These are phyloP conservation scores for Acarapis woodi DNA, from an alignment of 1,140 invertebrate species.

Conservation along the genomic window DNA sequence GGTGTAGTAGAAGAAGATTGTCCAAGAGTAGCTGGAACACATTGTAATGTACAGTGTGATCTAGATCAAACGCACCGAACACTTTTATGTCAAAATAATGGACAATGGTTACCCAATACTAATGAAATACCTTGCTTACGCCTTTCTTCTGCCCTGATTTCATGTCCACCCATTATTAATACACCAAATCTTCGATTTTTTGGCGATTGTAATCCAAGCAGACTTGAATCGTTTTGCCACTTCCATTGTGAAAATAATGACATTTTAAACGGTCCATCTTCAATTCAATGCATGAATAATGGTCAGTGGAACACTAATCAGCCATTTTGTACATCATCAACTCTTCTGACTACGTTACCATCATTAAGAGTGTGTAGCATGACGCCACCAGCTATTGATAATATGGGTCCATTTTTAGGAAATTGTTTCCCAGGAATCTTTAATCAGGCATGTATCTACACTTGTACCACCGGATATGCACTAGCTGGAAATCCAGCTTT, in stretches of 20 bases:
- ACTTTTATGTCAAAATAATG: background rate
- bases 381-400: background rate
- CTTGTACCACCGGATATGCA: background rate
- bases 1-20: constrained; percentile 2
- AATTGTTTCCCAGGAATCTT: background rate
- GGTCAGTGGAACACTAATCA: constrained; percentile 4
- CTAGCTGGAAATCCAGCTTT: background rate
- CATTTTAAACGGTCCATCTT: constrained; percentile 3
- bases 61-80: background rate
- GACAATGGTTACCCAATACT: too few species aligned
- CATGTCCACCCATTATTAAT: background rate
- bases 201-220: background rate
- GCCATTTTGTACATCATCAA: constrained; percentile 4
- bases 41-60: constrained; percentile 2
- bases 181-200: background rate
- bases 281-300: constrained; percentile 1
- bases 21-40: background rate
- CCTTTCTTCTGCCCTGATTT: background rate
- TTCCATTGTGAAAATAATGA: constrained; percentile 8
- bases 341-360: background rate
- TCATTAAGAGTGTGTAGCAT: background rate
- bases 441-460: background rate
- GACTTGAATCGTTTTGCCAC: constrained; percentile 1
- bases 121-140: too few species aligned
- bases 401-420: background rate